Percentiles rank a stretch among this genome's conserved stretches.
phyloP scores from a whole-genome alignment of 1,140 invertebrate genomes.

The Heliconius eleuchia region DNA sequence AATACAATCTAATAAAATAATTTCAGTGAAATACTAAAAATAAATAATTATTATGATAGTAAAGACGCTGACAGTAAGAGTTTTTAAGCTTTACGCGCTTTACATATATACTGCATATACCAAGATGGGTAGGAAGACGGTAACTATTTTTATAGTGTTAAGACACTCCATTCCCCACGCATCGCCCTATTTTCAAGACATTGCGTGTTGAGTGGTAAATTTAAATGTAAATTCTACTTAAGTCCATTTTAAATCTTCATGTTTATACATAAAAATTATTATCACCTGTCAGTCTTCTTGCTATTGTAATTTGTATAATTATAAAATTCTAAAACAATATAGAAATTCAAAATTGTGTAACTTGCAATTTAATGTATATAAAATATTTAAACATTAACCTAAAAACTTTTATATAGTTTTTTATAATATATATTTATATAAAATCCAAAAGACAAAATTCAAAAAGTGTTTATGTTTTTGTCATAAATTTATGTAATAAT shows the following conservation, averaged over 20 bases:
- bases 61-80: neutral
- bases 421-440: no score
- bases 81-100: no score
- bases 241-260: neutral
- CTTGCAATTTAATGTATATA: neutral
- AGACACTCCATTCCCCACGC: no score
- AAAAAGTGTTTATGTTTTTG: neutral
- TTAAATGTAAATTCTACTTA: neutral
- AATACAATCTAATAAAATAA: neutral
- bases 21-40: neutral
- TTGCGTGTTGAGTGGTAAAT: no score
- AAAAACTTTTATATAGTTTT: neutral
- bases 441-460: neutral
- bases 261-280: neutral
- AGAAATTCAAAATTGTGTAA: no score
- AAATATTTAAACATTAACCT: neutral
- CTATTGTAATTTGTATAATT: neutral
- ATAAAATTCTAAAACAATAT: no score
- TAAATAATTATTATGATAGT: neutral
- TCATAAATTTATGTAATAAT: neutral
- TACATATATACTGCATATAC: no score
- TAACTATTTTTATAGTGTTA: no score
- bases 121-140: no score
- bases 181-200: no score
- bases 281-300: constrained; percentile 1